Percentiles rank a stretch among this genome's conserved stretches.
These are phyloP conservation scores for Struthidea cinerea DNA, from an alignment of 2,113 vertebrate species.

Conservation along the genomic window DNA sequence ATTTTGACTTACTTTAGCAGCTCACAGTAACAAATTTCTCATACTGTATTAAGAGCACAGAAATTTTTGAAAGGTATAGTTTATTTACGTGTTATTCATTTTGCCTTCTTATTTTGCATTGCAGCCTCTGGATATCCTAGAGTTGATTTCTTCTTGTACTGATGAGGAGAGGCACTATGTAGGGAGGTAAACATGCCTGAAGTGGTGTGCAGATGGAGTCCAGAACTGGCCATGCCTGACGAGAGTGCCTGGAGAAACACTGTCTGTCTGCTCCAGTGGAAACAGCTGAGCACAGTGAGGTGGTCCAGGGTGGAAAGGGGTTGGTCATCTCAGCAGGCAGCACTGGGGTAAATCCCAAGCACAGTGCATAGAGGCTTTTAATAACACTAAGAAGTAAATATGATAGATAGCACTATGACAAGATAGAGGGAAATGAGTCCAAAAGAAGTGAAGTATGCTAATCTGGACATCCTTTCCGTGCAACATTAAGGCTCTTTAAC, in stretches of 20 bases:
- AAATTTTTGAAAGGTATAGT: background rate
- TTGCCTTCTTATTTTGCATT: background rate
- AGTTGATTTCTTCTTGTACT: background rate
- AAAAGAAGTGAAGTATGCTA: background rate
- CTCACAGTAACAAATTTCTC: background rate
- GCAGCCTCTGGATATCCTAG: background rate
- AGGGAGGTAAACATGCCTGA: background rate
- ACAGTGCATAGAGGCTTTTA: background rate
- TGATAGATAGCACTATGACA: background rate
- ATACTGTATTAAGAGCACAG: background rate
- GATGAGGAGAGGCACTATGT: background rate
- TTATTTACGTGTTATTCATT: background rate
- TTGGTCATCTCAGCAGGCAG: background rate
- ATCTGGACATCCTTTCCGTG: background rate
- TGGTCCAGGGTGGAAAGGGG: background rate
- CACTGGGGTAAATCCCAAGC: no score
- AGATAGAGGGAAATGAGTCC: background rate
- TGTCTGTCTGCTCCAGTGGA: background rate
- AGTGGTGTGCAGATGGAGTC: background rate
- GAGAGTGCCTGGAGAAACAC: background rate
- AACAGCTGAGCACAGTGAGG: background rate
- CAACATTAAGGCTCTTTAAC: background rate
- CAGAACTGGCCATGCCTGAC: background rate
- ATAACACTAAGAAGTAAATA: background rate
- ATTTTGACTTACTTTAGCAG: background rate